phyloP scores from a whole-genome alignment of 2,888 invertebrate genomes.

The Helleia helle region DNA sequence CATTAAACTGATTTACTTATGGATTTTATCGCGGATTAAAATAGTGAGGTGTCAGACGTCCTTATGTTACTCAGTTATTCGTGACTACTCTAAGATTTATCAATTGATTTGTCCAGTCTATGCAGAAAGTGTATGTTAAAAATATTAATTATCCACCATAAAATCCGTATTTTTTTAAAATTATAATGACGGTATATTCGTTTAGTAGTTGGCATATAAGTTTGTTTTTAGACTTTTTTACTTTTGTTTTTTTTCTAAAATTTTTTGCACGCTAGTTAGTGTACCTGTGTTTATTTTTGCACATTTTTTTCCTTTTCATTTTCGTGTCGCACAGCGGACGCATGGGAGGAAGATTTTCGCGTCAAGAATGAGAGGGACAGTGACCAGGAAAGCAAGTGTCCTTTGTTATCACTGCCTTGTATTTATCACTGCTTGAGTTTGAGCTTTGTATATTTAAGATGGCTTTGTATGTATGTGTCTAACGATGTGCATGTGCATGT shows the following conservation, averaged over 20 bases:
- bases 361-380: slow-evolving; percentile 44
- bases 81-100: too few relatives aligned
- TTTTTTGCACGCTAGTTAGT: slow-evolving; percentile 21
- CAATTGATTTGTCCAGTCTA: too few relatives aligned
- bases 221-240: slow-evolving; percentile 20
- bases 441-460: slow-evolving; percentile 6
- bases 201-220: slow-evolving; percentile 12
- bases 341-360: slow-evolving; percentile 27
- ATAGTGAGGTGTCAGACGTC: too few relatives aligned
- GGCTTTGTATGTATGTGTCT: too few relatives aligned
- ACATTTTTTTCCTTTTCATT: slow-evolving; percentile 28
- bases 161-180: too few relatives aligned
- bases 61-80: too few relatives aligned
- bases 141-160: too few relatives aligned
- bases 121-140: too few relatives aligned
- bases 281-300: slow-evolving; percentile 17
- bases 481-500: too few relatives aligned
- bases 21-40: too few relatives aligned
- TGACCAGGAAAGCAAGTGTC: slow-evolving; percentile 61
- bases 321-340: slow-evolving; percentile 36
- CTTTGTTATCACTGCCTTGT: slow-evolving; percentile 23
- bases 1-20: too few relatives aligned
- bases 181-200: too few relatives aligned
- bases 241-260: slow-evolving; percentile 20
- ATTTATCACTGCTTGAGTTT: slow-evolving; percentile 14